Conservation (phyloP, 1,140 invertebrate species). For the Hylyphantes graminicola region DNA sequence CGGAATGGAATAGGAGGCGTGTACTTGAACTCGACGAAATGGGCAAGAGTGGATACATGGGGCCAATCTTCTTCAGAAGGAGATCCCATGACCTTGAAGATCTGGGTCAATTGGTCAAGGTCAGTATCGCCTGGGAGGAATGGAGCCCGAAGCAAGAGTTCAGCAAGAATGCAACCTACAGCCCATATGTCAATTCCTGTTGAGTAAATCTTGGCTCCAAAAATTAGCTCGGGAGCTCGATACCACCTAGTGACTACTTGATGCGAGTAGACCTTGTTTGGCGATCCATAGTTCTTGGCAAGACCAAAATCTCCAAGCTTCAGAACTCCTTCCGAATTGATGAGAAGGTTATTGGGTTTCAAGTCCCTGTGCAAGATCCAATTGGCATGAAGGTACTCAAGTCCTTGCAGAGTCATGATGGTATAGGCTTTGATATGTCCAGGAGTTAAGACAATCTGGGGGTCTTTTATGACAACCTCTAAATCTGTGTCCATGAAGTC, state of each 20-base stretch:
- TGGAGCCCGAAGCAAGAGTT: constrained; percentile 89
- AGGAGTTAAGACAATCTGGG: constrained; percentile 87
- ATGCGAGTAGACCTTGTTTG: constrained; percentile 95
- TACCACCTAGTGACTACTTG: constrained; percentile 91
- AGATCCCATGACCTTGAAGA: constrained; percentile 92
- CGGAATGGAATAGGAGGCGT: constrained; percentile 81
- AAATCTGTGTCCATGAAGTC: constrained; percentile 99
- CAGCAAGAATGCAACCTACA: constrained; percentile 96
- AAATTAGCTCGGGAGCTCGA: constrained; percentile 92
- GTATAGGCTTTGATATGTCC: constrained; percentile 96
- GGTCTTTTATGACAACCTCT: constrained; percentile 78
- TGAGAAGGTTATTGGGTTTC: constrained; percentile 98
- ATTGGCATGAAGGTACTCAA: constrained; percentile 95
- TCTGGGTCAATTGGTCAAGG: constrained; percentile 94
- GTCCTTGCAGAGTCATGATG: constrained; percentile 92
- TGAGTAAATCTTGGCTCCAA: constrained; percentile 94
- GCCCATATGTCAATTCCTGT: constrained; percentile 99
- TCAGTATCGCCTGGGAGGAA: constrained; percentile 97
- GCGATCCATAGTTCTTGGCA: constrained; percentile 96
- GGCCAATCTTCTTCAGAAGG: constrained; percentile 95
- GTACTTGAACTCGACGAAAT: constrained; percentile 93
- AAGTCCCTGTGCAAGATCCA: constrained; percentile 99
- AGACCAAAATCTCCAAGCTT: constrained; percentile 99
- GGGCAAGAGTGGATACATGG: constrained; percentile 83
- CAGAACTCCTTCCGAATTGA: constrained; percentile 90